Evolutionary conservation across 37 sponge, comb jelly and placozoan genomes (phyloP), one percentile per base, ranked within the genome.

Genomic region (Aplysina aerophoba): DNA sequence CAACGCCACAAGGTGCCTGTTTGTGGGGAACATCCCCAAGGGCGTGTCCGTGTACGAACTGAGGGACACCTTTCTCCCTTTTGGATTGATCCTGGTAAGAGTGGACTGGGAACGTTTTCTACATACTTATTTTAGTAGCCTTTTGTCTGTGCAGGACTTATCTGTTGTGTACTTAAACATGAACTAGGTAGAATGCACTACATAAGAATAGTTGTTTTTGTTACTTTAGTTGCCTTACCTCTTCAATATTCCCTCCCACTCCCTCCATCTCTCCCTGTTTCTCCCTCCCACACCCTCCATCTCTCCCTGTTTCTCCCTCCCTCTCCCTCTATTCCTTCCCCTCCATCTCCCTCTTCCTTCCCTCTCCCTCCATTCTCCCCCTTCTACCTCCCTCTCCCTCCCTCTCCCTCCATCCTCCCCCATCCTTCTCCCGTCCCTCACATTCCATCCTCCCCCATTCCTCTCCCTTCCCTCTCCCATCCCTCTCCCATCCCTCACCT

Each of bases 11-110:
- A 66, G 93, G 4, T 91, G 91, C 21, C 86, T 96, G 58, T 96
- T 96, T 82, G 96, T 96, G 4, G 93, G 96, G 20, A 96, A 96
- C 44, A 91, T 96, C 36, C 92, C 89, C 21, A 91, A 89, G 62
- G 86, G 88, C 33, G 87, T 91, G 55, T 87, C 84, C 59, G 83
- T 91, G 22, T 89, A 89, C 68, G 91, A 93, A 39, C 53, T 96
- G 71, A 83, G 89, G 36, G 93, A 93, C 64, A 62, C 83, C 34
- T 96, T 96, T 66, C 83, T 68, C 35, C 88, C 91, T 69, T 96
- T 73, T 82, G 96, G 96, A 33, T 40, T 73, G 40, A 85, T 96
- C 4, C 56, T 96, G 89, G 95, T 94, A 50, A 88, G 91, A 71
- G 38, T 24, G 12, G 15, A 16, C 28, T 41, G 35, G 79, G 17